Percentiles rank a stretch among this genome's conserved stretches.
These are phyloP conservation scores for Phoebastria nigripes DNA, from an alignment of 2,797 vertebrate genomes.

Conservation along the genomic window DNA sequence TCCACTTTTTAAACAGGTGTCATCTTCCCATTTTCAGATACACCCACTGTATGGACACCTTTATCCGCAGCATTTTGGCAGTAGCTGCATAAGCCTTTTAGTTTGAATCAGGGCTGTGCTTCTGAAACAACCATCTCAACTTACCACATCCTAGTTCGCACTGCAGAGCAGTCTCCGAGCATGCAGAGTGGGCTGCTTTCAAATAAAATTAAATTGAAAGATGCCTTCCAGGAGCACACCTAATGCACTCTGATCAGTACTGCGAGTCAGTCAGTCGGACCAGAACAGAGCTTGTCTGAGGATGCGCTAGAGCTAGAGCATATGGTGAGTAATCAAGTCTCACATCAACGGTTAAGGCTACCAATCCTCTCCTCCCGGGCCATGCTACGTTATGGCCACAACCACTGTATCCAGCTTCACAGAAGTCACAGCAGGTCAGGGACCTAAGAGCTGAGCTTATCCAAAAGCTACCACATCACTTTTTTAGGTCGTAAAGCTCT, in stretches of 20 bases:
- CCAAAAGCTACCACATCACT: neutral
- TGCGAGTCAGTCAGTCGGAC: neutral
- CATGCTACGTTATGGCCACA: neutral
- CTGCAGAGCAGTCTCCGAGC: neutral
- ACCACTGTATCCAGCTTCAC: neutral
- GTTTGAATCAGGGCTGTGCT: neutral
- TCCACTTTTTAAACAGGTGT: neutral
- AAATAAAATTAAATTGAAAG: neutral
- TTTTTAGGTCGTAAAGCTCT: neutral
- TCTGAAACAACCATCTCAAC: neutral
- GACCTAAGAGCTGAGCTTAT: neutral
- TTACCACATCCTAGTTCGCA: neutral
- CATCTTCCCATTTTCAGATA: neutral
- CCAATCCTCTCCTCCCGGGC: neutral
- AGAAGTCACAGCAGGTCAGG: neutral
- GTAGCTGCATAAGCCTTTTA: neutral
- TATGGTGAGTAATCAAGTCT: neutral
- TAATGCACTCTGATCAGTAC: neutral
- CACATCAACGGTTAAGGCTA: neutral
- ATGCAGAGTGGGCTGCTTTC: neutral
- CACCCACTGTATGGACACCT: neutral
- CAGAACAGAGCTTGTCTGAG: neutral
- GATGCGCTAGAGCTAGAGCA: neutral
- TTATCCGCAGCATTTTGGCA: neutral
- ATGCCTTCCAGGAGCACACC: neutral